Percentiles rank a stretch among this genome's conserved stretches.
Conservation (phyloP, 1,140 invertebrate genomes). For the Diachasma alloeum region DNA sequence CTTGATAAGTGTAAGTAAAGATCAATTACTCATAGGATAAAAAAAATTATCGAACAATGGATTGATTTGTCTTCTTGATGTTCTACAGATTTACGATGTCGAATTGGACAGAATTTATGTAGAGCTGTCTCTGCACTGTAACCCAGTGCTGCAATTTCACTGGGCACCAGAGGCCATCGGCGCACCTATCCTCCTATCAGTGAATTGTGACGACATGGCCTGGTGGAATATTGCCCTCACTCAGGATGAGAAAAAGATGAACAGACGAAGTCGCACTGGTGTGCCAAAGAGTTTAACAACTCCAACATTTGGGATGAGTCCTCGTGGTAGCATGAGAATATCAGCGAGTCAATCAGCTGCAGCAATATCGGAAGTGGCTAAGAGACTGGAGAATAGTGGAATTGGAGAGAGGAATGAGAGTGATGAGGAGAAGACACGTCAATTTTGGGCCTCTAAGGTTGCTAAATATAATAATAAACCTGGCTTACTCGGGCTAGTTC, state of each 20-base stretch:
- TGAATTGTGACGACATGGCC: constrained; percentile 51
- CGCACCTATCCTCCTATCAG: constrained; percentile 49
- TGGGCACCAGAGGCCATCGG: constrained; percentile 49
- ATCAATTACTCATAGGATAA: neutral
- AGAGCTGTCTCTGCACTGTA: constrained; percentile 44
- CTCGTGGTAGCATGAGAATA: constrained; percentile 37
- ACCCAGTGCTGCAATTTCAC: constrained; percentile 46
- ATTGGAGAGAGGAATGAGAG: neutral
- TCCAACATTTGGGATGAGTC: constrained; percentile 40
- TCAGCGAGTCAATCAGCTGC: constrained; percentile 25
- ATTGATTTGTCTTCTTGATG: constrained; percentile 13
- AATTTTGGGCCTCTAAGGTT: constrained; percentile 47
- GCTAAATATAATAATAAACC: constrained; percentile 41
- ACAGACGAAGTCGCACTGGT: constrained; percentile 45
- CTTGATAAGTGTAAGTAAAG: constrained; percentile 53
- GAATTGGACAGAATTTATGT: neutral
- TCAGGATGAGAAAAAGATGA: constrained; percentile 30
- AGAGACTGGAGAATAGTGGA: neutral
- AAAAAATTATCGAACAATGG: neutral
- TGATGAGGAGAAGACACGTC: neutral
- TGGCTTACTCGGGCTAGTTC: constrained; percentile 48
- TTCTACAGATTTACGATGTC: constrained; percentile 52
- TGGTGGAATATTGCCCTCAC: constrained; percentile 55
- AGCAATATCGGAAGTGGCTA: neutral
- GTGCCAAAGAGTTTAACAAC: constrained; percentile 46